A percentile compares a stretch with the other conserved stretches of the same genome.
Evolutionary conservation across 2,888 invertebrate species (phyloP).

Genomic region (Campoplex nolae): DNA sequence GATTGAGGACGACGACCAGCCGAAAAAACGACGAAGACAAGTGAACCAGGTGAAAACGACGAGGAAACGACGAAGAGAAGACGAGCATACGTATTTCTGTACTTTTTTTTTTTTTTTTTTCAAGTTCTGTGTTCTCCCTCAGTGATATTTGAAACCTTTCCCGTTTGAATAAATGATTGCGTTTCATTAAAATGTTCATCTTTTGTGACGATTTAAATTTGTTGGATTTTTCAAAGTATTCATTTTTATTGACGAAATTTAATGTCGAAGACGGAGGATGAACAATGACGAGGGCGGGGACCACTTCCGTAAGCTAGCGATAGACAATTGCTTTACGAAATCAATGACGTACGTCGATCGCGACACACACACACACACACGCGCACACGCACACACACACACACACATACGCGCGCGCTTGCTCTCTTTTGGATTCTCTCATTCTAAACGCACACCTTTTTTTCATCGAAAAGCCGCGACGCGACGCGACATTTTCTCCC

Average conservation of each 20-base stretch:
- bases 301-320: slow-evolving; percentile 72
- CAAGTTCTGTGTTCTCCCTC: not conserved
- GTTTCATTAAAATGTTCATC: slow-evolving; percentile 17
- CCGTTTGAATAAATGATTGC: not conserved
- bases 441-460: slow-evolving; percentile 59
- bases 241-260: slow-evolving; percentile 76
- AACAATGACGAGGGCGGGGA: slow-evolving; percentile 80
- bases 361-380: slow-evolving; percentile 60
- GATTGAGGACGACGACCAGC: slow-evolving; percentile 58
- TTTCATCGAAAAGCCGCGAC: slow-evolving; percentile 44
- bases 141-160: not conserved
- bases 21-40: slow-evolving; percentile 46
- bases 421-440: slow-evolving; percentile 49
- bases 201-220: slow-evolving; percentile 64
- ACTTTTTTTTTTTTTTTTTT: slow-evolving; percentile 9
- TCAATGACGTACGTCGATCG: slow-evolving; percentile 70
- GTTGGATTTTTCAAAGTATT: slow-evolving; percentile 70
- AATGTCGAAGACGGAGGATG: slow-evolving; percentile 78
- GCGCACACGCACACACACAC: slow-evolving; percentile 30
- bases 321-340: slow-evolving; percentile 70
- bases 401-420: slow-evolving; percentile 41
- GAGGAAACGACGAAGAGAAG: slow-evolving; percentile 56
- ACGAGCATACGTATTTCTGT: slow-evolving; percentile 49
- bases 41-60: slow-evolving; percentile 47
- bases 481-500: slow-evolving; percentile 52